Conservation (phyloP, 2,888 invertebrate genomes). For the Eucriotettix oculatus region DNA sequence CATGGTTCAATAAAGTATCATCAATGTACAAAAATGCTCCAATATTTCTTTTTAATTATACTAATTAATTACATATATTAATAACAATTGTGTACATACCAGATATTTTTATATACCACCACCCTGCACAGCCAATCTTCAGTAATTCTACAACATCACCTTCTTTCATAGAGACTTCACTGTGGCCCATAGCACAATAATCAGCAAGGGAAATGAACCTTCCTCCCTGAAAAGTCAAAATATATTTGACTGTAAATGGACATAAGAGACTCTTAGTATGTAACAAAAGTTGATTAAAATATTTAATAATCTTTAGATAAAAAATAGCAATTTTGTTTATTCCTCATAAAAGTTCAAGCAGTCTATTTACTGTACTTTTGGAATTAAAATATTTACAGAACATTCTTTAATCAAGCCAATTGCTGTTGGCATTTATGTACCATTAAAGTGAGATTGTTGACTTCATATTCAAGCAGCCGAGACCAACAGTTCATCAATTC, state of each 20-base stretch:
- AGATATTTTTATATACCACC: constrained; percentile 86
- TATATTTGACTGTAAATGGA: background rate
- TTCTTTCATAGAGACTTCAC: constrained; percentile 79
- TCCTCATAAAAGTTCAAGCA: background rate
- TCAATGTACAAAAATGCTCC: no score
- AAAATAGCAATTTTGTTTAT: background rate
- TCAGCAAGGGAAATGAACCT: constrained; percentile 77
- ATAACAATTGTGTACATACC: constrained; percentile 32
- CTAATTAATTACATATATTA: no score
- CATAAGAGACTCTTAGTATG: background rate
- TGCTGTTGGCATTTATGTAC: no score
- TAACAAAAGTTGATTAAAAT: background rate
- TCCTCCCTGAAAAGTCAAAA: constrained; percentile 4
- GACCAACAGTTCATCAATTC: no score
- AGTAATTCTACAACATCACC: constrained; percentile 80
- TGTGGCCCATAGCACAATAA: constrained; percentile 80
- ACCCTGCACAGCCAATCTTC: constrained; percentile 86
- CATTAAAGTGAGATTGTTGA: no score
- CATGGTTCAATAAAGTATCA: no score
- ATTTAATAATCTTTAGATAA: background rate
- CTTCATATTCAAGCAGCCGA: no score
- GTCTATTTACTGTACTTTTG: no score
- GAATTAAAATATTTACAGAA: no score
- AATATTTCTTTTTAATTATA: no score
- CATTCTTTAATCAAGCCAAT: no score